Base-by-base conservation (phyloP, 2,888 invertebrate species). In the Chorisops tibialis region DNA sequence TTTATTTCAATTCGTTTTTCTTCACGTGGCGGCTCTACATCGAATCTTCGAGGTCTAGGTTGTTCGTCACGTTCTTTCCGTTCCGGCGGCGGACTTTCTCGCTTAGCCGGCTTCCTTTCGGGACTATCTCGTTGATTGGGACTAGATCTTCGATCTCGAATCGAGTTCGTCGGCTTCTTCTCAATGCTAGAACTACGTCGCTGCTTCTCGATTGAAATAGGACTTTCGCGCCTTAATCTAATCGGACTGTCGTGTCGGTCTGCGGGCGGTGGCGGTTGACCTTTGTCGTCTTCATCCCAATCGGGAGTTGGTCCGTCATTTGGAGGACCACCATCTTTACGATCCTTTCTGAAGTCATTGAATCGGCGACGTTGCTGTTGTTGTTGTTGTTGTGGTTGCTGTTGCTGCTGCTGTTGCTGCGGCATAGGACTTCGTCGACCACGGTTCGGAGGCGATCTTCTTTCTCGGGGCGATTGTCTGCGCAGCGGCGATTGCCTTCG, bases 231-330 rank as follows among this genome's bases (percentile, higher is more conserved):
- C n/a, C 22, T 12, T 11, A 43, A 56, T 7, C 16, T 9, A 12
- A 16, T 16, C 3, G 50, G 38, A 41, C 39, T 35, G 16, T 59
- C 59, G 4, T 37, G 38, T 12, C 19, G 14, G 9, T 30, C 37
- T 4, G 24, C 24, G 5, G 41, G 39, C 1, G 21, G 35, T n/a
- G 48, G 48, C 7, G 30, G 49, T 16, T 49, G 49, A 9, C 37
- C 48, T 6, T 38, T 5, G 37, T 48, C 50, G 12, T 59, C 47
- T 7, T 18, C 18, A 59, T 71, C 71, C 71, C 71, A 73, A 64
- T 69, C 71, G 18, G 74, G 72, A 58, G 73, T 71, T 1, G 54
- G 65, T 56, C 67, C 68, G 1, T 43, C 51, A 24, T 52, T 47
- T 14, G 37, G 30, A 14, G 30, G 7, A 11, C 47, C 18, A 2